Base-by-base conservation (phyloP, 2,113 vertebrate species). In the Tangachromis dhanisi region DNA sequence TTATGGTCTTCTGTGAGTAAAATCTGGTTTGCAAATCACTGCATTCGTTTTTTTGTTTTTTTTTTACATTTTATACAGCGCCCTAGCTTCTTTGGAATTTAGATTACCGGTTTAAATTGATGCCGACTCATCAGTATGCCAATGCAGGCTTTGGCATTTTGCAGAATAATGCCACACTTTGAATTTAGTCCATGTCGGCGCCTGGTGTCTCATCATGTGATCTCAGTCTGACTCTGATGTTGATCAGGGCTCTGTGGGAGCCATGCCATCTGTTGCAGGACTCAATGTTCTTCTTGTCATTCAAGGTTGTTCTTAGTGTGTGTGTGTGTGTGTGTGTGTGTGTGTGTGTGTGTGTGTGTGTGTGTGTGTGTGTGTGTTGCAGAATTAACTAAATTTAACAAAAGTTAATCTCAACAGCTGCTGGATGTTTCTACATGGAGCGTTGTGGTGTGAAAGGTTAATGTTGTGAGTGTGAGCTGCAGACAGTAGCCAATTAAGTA, bases 11-110 rank as follows among this genome's bases (percentile, higher is more conserved):
- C 8, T 59, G 61, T 35, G 31, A 66, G 9, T 66, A 66, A 66
- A 63, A 63, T n/a, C 19, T 66, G 33, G 61, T 66, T 35, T 13
- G 19, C 10, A 66, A n/a, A 66, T 66, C 2, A 7, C n/a, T 12
- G 9, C 31, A 12, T 66, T 63, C 0, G 10, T 3, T 11, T 11
- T n/a, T 2, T 6, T 4, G 0, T 0, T 1, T 17, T 1, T 42
- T 7, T 55, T 14, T 57, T 5, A 38, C 10, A n/a, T 66, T 66
- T 66, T 38, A 38, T 11, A 66, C 61, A 38, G 31, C 3, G 1
- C 33, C 33, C 33, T 12, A 21, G 21, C 19, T 38, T 38, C 19
- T 66, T n/a, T 38, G 17, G 19, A 12, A 38, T 8, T 68, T 21
- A 13, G 63, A 4, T 9, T 26, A 40, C 8, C 0, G 21, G 38